Base-by-base conservation (phyloP, 2,797 vertebrate genomes). In the Fistularia commersonii region DNA sequence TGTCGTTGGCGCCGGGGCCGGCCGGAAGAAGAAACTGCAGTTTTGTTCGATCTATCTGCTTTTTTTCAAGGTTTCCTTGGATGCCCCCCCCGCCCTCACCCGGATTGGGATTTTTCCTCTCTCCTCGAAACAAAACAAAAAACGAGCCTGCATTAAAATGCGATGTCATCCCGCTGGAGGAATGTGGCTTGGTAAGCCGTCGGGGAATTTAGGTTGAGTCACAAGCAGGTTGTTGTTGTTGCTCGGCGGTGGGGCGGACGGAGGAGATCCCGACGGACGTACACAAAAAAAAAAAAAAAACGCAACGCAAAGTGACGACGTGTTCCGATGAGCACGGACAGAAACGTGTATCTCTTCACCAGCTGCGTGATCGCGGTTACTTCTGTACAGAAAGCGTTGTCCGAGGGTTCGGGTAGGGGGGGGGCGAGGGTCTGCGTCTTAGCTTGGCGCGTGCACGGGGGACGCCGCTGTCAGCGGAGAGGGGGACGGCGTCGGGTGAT, bases 321-420 rank as follows among this genome's bases (percentile, higher is more conserved):
- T 23, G 23, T 23, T 23, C 23, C 23, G 23, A 23, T 23, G 23
- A 23, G 23, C 23, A 23, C 23, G 23, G 23, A 23, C 23, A 23
- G 23, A 23, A 23, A 23, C 23, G 23, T 23, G 4, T 23, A 23
- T 23, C 23, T 23, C 23, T 23, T 23, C 23, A 23, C 23, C 2
- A 23, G 23, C 23, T 23, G 2, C 23, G 4, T 23, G 23, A 23
- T 23, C 23, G 23, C 23, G 23, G 23, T 23, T 23, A 23, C 46
- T 37, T 63, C 51, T 68, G 69, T 75, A 76, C 60, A 77, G 23
- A n/a, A 35, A 69, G 69, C 77, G 58, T 61, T 54, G 54, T 76
- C 58, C 62, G 57, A 65, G 62, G 40, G 57, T 52, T 61, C 61
- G 61, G 47, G 49, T 47, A 55, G 69, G 23, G 46, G 39, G 47